Base-by-base conservation (phyloP, 2,888 invertebrate genomes). In the Volucella zonaria region DNA sequence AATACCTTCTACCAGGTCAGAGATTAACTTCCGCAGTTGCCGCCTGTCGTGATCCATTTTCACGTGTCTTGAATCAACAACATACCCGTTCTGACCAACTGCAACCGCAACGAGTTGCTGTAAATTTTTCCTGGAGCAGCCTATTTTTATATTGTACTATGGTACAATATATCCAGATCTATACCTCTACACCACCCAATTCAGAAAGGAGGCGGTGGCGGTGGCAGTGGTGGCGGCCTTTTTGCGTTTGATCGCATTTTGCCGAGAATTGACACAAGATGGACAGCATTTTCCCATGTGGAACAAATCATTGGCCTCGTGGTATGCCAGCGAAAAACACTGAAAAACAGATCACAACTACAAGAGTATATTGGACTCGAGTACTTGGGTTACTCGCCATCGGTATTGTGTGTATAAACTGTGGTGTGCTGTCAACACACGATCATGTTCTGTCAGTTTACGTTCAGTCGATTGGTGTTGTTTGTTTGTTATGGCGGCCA, bases 261-360 rank as follows among this genome's bases (percentile, higher is more conserved):
- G 58, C 62, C 49, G 8, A 47, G 59, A 85, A 77, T 81, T 77
- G 85, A 85, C 81, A 77, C 51, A 77, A 81, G 81, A 85, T 81
- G 81, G 85, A 85, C 85, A 85, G 85, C 76, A 73, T 73, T 85
- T 85, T 85, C 81, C 81, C 85, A 85, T 85, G 85, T 85, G 85
- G 85, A 85, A 85, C 81, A 73, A 85, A 85, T 81, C 76, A 73
- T 73, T 85, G 73, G 81, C 61, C 76, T 75, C 80, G 66, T 66
- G 80, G 83, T 71, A 83, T 77, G 75, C 64, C 49, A 62, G 14
- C 31, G 15, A n/a, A 15, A 11, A 31, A 62, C 62, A 52, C 31
- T 18, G 43, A 61, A 40, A 58, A 12, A 54, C 18, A 12, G 43
- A 58, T 62, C 67, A 56, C 45, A 78, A 52, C 77, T 54, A 77